These are phyloP conservation scores for Microctenopoma stevenorrisi DNA, from an alignment of 2,797 vertebrate species.

Conservation along the genomic window DNA sequence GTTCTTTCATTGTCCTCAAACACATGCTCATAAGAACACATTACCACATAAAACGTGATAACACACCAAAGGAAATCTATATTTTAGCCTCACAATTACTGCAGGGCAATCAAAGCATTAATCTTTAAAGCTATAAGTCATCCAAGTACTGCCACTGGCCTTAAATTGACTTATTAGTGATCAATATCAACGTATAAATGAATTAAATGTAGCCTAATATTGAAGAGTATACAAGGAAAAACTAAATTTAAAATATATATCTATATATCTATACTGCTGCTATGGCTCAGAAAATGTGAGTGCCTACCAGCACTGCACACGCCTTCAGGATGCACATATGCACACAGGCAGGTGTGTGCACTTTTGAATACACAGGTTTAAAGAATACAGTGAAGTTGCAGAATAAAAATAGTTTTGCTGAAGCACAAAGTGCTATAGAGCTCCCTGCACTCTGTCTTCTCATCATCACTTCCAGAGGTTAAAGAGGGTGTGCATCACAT, in stretches of 20 bases:
- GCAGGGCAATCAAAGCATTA: slow-evolving; percentile 41
- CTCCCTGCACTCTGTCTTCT: slow-evolving; percentile 64
- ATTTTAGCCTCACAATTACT: slow-evolving; percentile 21
- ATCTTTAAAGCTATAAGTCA: slow-evolving; percentile 41
- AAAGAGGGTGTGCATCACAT: slow-evolving; percentile 60
- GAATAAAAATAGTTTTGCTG: slow-evolving; percentile 65
- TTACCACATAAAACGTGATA: slow-evolving; percentile 28
- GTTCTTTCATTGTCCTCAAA: neutral
- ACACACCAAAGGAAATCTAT: slow-evolving; percentile 31
- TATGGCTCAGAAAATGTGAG: slow-evolving; percentile 23
- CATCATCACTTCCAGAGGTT: slow-evolving; percentile 75
- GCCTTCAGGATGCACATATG: slow-evolving; percentile 12
- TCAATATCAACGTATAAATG: slow-evolving; percentile 32
- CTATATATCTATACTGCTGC: slow-evolving; percentile 6
- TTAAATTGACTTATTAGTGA: slow-evolving; percentile 28
- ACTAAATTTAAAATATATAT: slow-evolving; percentile 1
- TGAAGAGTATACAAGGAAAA: slow-evolving; percentile 20
- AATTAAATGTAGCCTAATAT: slow-evolving; percentile 20
- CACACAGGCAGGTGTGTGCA: slow-evolving; percentile 23
- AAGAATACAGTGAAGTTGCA: slow-evolving; percentile 52
- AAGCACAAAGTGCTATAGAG: slow-evolving; percentile 47
- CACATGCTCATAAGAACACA: slow-evolving; percentile 34
- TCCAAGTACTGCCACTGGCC: slow-evolving; percentile 10
- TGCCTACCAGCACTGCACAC: neutral
- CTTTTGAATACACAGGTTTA: slow-evolving; percentile 25